A percentile compares a stretch with the other conserved stretches of the same genome.
Conservation (phyloP, 2,888 invertebrate genomes). For the Sylvicola cinctus region DNA sequence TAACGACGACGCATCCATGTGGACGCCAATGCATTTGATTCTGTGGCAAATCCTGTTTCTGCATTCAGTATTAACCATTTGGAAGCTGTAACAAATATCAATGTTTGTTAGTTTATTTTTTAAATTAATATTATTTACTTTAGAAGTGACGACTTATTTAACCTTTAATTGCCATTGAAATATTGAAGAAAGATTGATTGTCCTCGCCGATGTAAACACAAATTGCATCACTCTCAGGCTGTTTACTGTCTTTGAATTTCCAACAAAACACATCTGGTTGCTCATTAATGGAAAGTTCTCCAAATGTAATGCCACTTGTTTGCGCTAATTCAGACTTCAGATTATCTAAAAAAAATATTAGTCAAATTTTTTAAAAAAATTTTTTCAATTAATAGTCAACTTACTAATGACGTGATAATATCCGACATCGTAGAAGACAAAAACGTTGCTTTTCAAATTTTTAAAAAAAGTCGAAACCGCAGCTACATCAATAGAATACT, state of each 20-base stretch:
- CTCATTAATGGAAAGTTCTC: slow-evolving; percentile 4
- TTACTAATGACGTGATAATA: too few species aligned
- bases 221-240: slow-evolving; percentile 30
- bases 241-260: slow-evolving; percentile 12
- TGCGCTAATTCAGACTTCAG: not conserved
- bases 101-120: too few species aligned
- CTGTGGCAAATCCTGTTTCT: slow-evolving; percentile 18
- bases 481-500: slow-evolving; percentile 31
- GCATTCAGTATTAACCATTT: slow-evolving; percentile 37
- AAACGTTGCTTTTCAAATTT: slow-evolving; percentile 21
- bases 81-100: slow-evolving; percentile 30
- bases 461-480: slow-evolving; percentile 26
- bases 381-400: not conserved
- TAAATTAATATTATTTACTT: too few species aligned
- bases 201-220: slow-evolving; percentile 46
- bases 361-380: too few species aligned
- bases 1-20: slow-evolving; percentile 58
- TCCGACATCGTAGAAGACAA: slow-evolving; percentile 45
- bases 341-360: too few species aligned
- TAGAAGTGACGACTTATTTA: too few species aligned
- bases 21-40: slow-evolving; percentile 26
- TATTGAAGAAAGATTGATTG: slow-evolving; percentile 41
- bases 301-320: slow-evolving; percentile 3
- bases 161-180: slow-evolving; percentile 33
- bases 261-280: slow-evolving; percentile 7